Evolutionary conservation across 2,113 vertebrate genomes (phyloP).

Genomic region (Nothobranchius kuhntae): DNA sequence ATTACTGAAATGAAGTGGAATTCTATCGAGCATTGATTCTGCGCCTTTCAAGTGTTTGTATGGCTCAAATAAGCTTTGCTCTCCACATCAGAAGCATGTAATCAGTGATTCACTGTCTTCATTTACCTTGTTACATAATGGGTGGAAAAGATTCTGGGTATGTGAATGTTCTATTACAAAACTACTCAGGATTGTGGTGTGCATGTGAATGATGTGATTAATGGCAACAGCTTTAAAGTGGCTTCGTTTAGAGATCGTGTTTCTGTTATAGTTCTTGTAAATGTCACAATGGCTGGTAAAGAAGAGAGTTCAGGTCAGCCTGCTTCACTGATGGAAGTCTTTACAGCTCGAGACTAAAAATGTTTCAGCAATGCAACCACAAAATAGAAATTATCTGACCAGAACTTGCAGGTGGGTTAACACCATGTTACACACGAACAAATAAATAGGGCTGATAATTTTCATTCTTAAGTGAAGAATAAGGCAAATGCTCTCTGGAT

Average conservation of each 20-base stretch:
- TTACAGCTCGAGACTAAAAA: neutral
- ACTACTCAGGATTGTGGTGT: constrained; percentile 32
- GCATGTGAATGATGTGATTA: constrained; percentile 50
- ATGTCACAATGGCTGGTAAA: neutral
- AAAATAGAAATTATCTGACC: neutral
- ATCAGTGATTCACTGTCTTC: constrained; percentile 49
- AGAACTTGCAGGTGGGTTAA: neutral
- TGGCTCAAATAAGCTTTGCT: constrained; percentile 21
- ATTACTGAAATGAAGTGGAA: constrained; percentile 23
- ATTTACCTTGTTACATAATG: constrained; percentile 60
- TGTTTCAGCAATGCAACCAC: neutral
- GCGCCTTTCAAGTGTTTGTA: constrained; percentile 1
- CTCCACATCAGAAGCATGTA: constrained; percentile 33
- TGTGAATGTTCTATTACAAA: constrained; percentile 53
- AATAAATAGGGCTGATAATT: neutral
- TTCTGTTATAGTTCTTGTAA: constrained; percentile 8
- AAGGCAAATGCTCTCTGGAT: neutral
- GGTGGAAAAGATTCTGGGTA: constrained; percentile 54
- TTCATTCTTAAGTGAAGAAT: neutral
- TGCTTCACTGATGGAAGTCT: constrained; percentile 8
- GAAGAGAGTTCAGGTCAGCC: constrained; percentile 12
- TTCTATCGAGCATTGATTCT: constrained; percentile 13
- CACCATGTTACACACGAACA: neutral
- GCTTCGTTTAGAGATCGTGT: constrained; percentile 11
- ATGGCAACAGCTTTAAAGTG: constrained; percentile 23